Conservation (phyloP, 2,797 vertebrate species). For the Erpetoichthys calabaricus region DNA sequence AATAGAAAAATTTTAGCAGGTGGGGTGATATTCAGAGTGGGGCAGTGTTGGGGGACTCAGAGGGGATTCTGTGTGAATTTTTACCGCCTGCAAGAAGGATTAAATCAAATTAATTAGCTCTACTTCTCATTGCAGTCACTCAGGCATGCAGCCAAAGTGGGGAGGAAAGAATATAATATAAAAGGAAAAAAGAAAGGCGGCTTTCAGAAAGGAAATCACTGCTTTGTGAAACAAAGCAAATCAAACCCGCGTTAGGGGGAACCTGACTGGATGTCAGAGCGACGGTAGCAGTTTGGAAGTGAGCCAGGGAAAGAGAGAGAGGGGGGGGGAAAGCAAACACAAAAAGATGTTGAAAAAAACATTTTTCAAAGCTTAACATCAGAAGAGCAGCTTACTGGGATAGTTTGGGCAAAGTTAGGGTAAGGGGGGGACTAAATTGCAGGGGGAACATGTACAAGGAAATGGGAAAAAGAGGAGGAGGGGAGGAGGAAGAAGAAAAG, state of each 20-base stretch:
- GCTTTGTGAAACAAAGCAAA: too few species aligned
- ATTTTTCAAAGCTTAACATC: not conserved
- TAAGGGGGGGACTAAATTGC: not conserved
- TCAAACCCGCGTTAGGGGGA: conserved; percentile 24
- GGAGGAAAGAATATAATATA: conserved; percentile 16
- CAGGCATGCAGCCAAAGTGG: conserved; percentile 44
- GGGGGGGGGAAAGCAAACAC: not conserved
- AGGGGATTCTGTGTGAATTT: conserved; percentile 33
- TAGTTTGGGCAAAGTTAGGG: conserved; percentile 14
- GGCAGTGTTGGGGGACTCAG: conserved; percentile 31
- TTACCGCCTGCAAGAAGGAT: conserved; percentile 51
- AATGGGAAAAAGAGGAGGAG: conserved; percentile 6
- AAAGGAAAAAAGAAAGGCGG: conserved; percentile 6
- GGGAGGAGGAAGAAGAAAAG: conserved; percentile 34
- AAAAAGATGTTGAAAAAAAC: conserved; percentile 7
- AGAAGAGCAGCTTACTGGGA: not conserved
- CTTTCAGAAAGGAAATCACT: not conserved
- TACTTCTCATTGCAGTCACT: conserved; percentile 62
- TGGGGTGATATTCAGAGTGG: conserved; percentile 6
- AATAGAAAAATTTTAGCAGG: too few species aligned
- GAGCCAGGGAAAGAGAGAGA: conserved; percentile 9
- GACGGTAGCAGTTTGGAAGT: not conserved
- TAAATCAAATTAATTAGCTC: conserved; percentile 74
- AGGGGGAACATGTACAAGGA: conserved; percentile 4
- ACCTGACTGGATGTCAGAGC: conserved; percentile 21